Evolutionary conservation across 2,888 invertebrate genomes (phyloP).

Genomic region (Lordiphosa andalusiaca): DNA sequence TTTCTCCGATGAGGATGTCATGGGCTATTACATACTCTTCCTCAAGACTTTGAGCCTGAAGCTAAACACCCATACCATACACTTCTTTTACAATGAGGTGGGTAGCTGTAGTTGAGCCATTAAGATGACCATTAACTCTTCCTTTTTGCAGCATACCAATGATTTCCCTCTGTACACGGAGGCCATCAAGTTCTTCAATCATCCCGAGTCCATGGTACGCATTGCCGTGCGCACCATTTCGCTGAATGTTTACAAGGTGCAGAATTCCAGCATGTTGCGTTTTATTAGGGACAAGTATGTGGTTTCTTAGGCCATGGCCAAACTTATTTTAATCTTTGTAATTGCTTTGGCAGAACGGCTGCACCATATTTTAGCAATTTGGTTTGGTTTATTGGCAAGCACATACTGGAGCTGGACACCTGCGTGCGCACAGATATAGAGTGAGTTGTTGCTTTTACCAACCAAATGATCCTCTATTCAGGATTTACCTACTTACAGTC

Average conservation of each 20-base stretch:
- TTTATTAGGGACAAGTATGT: conserved; percentile 92
- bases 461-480: not conserved
- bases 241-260: conserved; percentile 96
- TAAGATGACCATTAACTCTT: not conserved
- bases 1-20: conserved; percentile 99
- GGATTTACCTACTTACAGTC: conserved; percentile 83
- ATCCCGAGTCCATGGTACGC: conserved; percentile 98
- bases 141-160: conserved; percentile 89
- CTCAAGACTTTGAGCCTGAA: conserved; percentile 98
- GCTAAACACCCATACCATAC: conserved; percentile 98
- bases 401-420: conserved; percentile 95
- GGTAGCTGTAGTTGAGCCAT: conserved; percentile 60
- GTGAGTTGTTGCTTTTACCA: conserved; percentile 81
- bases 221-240: conserved; percentile 99
- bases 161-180: conserved; percentile 99
- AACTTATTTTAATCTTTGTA: not conserved
- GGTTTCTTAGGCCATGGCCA: conserved; percentile 18
- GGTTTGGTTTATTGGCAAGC: conserved; percentile 99
- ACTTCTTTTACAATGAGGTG: conserved; percentile 98
- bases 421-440: conserved; percentile 97
- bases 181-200: conserved; percentile 99
- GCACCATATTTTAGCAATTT: conserved; percentile 99
- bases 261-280: conserved; percentile 95
- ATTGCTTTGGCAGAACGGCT: conserved; percentile 85
- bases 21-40: conserved; percentile 99